Percentiles rank a stretch among this genome's conserved stretches.
phyloP scores from a whole-genome alignment of 1,140 invertebrate genomes.

The Colletes gigas region DNA sequence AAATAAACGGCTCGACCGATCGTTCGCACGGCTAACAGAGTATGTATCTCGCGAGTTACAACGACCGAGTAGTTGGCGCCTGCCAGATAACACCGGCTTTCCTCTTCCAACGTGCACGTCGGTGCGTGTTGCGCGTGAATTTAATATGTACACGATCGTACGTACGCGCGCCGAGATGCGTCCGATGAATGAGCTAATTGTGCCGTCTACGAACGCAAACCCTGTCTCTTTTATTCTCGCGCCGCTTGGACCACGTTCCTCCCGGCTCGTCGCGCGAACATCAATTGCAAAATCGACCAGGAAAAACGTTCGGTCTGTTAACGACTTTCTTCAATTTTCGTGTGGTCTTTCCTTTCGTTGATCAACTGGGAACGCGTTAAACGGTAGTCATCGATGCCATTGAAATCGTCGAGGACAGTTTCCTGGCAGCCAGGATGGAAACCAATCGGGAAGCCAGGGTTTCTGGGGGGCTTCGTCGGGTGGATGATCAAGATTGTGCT shows the following conservation, averaged over 20 bases:
- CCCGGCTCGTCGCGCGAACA: neutral
- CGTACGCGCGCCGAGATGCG: constrained; percentile 28
- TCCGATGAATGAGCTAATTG: constrained; percentile 76
- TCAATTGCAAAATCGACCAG: constrained; percentile 9
- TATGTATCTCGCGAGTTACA: constrained; percentile 51
- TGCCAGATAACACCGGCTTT: constrained; percentile 59
- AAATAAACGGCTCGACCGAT: constrained; percentile 53
- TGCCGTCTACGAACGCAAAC: constrained; percentile 52
- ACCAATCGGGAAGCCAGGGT: neutral
- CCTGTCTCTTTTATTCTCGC: constrained; percentile 40
- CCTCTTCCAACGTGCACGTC: neutral
- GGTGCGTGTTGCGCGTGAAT: constrained; percentile 57
- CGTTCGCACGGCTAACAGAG: constrained; percentile 47
- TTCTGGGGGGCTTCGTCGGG: neutral
- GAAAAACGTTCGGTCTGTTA: neutral
- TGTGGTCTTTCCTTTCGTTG: no score
- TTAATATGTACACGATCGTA: constrained; percentile 52
- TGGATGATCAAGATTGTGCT: neutral
- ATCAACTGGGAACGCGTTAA: neutral
- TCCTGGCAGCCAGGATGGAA: neutral
- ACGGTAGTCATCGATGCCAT: neutral
- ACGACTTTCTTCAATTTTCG: neutral
- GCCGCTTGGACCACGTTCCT: neutral
- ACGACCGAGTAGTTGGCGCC: constrained; percentile 62
- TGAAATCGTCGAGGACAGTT: neutral